Percentiles rank a stretch among this genome's conserved stretches.
These are phyloP conservation scores for Ceyx margarethae DNA, from an alignment of 2,113 vertebrate genomes.

Conservation along the genomic window DNA sequence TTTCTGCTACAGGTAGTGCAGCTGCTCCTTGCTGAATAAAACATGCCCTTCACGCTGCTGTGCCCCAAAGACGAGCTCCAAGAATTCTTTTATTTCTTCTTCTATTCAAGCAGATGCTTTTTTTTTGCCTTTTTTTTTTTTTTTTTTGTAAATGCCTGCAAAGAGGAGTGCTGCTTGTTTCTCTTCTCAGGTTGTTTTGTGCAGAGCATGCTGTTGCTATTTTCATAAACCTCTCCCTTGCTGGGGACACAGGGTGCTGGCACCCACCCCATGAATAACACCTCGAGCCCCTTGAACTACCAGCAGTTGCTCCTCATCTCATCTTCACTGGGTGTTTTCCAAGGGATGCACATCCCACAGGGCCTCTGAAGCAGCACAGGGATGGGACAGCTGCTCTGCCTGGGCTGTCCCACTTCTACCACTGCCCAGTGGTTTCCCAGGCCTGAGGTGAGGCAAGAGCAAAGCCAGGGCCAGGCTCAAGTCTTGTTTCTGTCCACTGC, in stretches of 20 bases:
- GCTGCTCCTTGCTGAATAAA: conserved; percentile 71
- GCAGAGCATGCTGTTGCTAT: not conserved
- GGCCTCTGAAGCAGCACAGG: rapidly evolving
- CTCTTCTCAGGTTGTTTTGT: not conserved
- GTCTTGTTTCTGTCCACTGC: not conserved
- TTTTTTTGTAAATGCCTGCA: conserved; percentile 22
- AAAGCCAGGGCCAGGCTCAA: not conserved
- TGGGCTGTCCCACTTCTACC: rapidly evolving
- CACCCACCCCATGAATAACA: rapidly evolving
- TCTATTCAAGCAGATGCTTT: conserved; percentile 41
- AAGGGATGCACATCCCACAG: rapidly evolving
- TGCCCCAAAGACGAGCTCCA: conserved; percentile 45
- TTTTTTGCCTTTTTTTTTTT: too few relatives aligned
- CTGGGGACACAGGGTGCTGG: not conserved
- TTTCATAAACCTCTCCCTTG: not conserved
- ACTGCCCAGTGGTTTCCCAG: not conserved
- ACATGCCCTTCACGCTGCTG: conserved; percentile 22
- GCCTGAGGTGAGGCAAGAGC: not conserved
- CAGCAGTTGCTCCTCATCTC: not conserved
- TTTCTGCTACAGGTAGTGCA: conserved; percentile 69
- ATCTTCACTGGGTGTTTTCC: not conserved
- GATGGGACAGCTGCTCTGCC: not conserved
- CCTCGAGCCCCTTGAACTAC: rapidly evolving
- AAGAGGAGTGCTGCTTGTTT: not conserved
- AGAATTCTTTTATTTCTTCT: conserved; percentile 65